Evolutionary conservation across 2,797 vertebrate genomes (phyloP).

Genomic region (Anguilla marmorata): DNA sequence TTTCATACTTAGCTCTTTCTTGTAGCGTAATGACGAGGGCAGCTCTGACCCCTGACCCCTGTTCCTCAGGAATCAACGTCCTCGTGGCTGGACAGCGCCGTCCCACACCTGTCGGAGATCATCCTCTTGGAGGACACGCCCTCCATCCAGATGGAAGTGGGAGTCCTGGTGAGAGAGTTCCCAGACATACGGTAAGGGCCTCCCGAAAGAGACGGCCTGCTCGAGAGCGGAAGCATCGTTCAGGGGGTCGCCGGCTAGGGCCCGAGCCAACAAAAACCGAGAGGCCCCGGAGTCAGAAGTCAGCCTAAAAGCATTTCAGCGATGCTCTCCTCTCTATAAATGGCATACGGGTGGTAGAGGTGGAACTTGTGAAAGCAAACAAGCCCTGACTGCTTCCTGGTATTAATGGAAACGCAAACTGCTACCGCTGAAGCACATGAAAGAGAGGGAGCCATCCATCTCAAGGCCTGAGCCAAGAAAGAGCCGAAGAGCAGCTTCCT

Average conservation of each 20-base stretch:
- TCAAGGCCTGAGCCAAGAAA: conserved; percentile 48
- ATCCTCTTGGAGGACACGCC: conserved; percentile 85
- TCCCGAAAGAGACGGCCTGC: neutral
- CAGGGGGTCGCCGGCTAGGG: neutral
- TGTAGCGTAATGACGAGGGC: neutral
- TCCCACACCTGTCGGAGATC: conserved; percentile 84
- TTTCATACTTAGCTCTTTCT: neutral
- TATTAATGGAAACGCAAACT: conserved; percentile 47
- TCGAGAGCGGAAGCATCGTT: neutral
- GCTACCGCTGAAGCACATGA: conserved; percentile 49
- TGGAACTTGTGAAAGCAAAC: conserved; percentile 56
- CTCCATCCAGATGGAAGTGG: conserved; percentile 92
- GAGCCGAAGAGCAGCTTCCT: conserved; percentile 60
- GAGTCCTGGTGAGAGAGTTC: conserved; percentile 82
- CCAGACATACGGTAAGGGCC: conserved; percentile 84
- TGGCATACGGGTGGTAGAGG: conserved; percentile 33
- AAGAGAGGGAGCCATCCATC: conserved; percentile 44
- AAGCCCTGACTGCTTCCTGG: conserved; percentile 51
- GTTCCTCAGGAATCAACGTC: conserved; percentile 77
- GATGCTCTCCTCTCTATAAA: conserved; percentile 37
- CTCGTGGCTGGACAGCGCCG: conserved; percentile 79
- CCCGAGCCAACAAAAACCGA: conserved; percentile 8
- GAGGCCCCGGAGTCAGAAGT: neutral
- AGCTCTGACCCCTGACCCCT: conserved; percentile 1
- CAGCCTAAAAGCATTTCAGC: conserved; percentile 33